These are phyloP conservation scores for Elachura formosa DNA, from an alignment of 2,113 vertebrate species.

Conservation along the genomic window DNA sequence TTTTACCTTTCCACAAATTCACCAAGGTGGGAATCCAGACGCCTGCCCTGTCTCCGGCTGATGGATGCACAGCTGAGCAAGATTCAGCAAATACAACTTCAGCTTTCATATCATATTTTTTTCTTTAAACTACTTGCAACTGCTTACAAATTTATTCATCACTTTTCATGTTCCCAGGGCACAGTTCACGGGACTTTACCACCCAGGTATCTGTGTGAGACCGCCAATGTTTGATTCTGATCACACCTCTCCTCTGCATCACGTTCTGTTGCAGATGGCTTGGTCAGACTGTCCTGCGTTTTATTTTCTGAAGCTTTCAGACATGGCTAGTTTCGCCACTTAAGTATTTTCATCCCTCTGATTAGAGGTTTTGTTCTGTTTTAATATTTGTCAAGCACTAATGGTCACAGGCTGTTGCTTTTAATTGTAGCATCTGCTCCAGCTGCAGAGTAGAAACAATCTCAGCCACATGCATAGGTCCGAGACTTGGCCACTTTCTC, in stretches of 20 bases:
- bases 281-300: background rate
- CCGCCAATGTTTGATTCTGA: background rate
- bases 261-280: accelerated
- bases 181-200: background rate
- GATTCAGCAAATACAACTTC: background rate
- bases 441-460: background rate
- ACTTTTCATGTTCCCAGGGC: background rate
- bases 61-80: background rate
- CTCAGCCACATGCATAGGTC: background rate
- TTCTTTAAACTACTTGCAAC: background rate
- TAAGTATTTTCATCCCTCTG: background rate
- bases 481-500: background rate
- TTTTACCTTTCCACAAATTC: background rate
- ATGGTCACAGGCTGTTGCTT: background rate
- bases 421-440: background rate
- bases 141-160: background rate
- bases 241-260: accelerated
- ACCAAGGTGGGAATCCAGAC: background rate
- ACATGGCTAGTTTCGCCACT: background rate
- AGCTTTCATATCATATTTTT: background rate
- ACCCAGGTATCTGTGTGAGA: background rate
- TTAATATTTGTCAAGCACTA: background rate
- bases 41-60: background rate
- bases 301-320: background rate
- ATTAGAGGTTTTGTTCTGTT: background rate